These are phyloP conservation scores for Garra rufa DNA, from an alignment of 2,113 vertebrate species.

Conservation along the genomic window DNA sequence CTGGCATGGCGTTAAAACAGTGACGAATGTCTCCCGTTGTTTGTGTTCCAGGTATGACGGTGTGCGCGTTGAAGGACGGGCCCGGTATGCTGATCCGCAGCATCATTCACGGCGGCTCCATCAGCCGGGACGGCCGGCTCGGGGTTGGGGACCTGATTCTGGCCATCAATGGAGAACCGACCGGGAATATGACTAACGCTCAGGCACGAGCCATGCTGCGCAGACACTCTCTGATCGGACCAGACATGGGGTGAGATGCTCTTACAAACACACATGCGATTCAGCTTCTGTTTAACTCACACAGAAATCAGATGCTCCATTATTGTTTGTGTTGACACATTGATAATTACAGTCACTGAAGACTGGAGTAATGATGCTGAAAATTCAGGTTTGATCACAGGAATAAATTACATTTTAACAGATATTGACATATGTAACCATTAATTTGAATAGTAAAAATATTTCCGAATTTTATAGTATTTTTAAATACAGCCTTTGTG, in stretches of 20 bases:
- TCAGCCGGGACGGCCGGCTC: conserved; percentile 91
- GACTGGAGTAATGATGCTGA: neutral
- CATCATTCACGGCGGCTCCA: conserved; percentile 91
- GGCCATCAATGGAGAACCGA: conserved; percentile 90
- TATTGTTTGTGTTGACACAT: neutral
- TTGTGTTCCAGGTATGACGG: conserved; percentile 88
- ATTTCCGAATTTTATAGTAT: neutral
- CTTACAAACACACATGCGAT: conserved; percentile 3
- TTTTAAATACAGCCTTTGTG: neutral
- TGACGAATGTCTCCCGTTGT: neutral
- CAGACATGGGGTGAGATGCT: conserved; percentile 86
- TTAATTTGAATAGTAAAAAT: neutral
- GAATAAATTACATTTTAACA: too few species aligned
- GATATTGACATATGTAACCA: too few species aligned
- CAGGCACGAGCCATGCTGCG: conserved; percentile 93
- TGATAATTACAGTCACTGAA: neutral
- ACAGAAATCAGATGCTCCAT: neutral
- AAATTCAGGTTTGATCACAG: neutral
- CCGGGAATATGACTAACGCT: conserved; percentile 85
- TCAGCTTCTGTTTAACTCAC: neutral
- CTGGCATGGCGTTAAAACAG: neutral
- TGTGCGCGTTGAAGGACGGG: conserved; percentile 90
- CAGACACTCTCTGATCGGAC: conserved; percentile 91
- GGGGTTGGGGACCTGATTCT: conserved; percentile 92
- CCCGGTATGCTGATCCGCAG: conserved; percentile 93